Evolutionary conservation across 2,888 invertebrate genomes (phyloP).

Genomic region (Lydus trimaculatus): DNA sequence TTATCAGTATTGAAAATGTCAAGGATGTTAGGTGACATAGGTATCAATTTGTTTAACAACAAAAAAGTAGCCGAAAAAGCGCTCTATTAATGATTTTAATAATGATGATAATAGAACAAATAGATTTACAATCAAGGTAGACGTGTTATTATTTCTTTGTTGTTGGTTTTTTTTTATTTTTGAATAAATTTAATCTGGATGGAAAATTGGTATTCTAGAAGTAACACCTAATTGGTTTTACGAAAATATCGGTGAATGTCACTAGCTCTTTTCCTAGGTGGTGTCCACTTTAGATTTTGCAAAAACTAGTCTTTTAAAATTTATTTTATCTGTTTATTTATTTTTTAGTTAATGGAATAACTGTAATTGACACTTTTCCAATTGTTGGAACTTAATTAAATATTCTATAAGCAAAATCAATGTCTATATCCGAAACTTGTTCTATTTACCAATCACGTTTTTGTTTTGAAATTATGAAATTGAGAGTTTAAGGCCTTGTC

Average conservation of each 20-base stretch:
- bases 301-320: neutral
- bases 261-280: neutral
- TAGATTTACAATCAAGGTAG: neutral
- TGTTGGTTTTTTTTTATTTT: neutral
- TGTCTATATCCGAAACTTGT: constrained; percentile 20
- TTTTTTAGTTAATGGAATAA: neutral
- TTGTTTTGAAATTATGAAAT: constrained; percentile 26
- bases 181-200: neutral
- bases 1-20: neutral
- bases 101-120: neutral
- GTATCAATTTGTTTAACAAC: neutral
- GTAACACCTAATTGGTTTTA: neutral
- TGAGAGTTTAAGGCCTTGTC: constrained; percentile 23
- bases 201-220: neutral
- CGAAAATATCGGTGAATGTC: neutral
- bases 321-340: neutral
- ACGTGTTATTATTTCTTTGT: neutral
- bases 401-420: constrained; percentile 1
- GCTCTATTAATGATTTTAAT: neutral
- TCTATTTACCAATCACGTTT: constrained; percentile 19
- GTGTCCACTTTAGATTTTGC: neutral
- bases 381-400: neutral
- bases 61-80: neutral
- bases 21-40: neutral
- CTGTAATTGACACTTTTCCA: constrained; percentile 1